Evolutionary conservation across 2,888 invertebrate genomes (phyloP), one percentile per base, ranked within the genome.

Genomic region (Petrolisthes manimaculis): DNA sequence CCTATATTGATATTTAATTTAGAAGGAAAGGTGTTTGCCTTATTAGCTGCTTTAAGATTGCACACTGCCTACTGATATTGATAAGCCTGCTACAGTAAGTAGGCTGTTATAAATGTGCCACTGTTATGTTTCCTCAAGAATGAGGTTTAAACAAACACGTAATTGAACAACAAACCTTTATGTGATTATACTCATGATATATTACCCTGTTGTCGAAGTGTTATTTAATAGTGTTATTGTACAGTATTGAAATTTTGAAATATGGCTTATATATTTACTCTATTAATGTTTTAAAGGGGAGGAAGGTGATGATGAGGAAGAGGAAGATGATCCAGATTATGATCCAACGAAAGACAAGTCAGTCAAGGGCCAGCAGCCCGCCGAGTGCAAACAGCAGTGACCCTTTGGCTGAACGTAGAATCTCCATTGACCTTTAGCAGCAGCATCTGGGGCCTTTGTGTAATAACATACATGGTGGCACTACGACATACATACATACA

Each of bases 281-380:
- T 79, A 37, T 24, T 69, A 79, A 51, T 84, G 69, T 79, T 83
- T 86, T 86, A 53, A 84, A 91, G 91, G 88, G 54, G 91, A 91
- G 78, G 91, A 91, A 77, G 89, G 89, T 81, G 89, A 90, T 84
- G 91, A 90, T 74, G 91, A 91, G 12, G 91, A 91, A 18, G 92
- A 92, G 67, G 91, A 92, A 51, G 91, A 91, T 77, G 92, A 91
- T 81, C 91, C 91, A 12, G 91, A 92, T 89, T 92, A 90, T 83
- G 92, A 91, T 83, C 92, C 92, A 54, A 84, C 91, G 55, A 91
- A 91, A 85, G 90, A 89, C 71, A 91, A 91, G 85, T 83, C 88
- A 37, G 91, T 86, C 54, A 91, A 91, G 37, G 85, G 86, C 71
- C 88, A 90, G 89, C 87, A 90, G 90, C 87, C 91, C 88, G 51